Conservation (phyloP, 2,797 vertebrate genomes). For the Pteropus rufus region DNA sequence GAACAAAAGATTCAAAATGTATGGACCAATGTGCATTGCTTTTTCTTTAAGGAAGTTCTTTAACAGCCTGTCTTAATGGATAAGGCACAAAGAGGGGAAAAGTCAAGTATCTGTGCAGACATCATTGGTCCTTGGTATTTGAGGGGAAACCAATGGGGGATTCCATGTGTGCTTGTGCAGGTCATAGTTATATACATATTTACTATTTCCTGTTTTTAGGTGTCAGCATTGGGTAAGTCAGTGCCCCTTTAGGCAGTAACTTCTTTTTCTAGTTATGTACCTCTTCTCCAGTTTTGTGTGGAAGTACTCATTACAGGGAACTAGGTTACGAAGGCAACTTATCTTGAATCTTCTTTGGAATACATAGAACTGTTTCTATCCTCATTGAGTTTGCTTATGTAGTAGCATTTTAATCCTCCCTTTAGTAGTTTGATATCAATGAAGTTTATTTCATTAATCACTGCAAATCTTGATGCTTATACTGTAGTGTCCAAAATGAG, state of each 20-base stretch:
- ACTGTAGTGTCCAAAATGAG: background rate
- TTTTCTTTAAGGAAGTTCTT: background rate
- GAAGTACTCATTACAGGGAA: background rate
- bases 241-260: background rate
- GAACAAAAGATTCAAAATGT: background rate
- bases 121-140: background rate
- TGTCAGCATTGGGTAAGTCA: background rate
- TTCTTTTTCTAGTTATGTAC: background rate
- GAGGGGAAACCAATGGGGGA: background rate
- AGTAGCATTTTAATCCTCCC: background rate
- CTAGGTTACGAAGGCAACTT: background rate
- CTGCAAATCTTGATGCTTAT: background rate
- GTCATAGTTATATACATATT: background rate
- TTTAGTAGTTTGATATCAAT: background rate
- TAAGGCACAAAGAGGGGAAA: background rate
- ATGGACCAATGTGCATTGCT: background rate
- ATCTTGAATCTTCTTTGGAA: conserved; percentile 16
- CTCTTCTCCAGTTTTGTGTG: background rate
- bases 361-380: conserved; percentile 7
- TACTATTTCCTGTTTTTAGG: background rate
- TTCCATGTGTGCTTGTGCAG: background rate
- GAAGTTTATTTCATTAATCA: background rate
- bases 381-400: background rate
- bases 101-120: background rate
- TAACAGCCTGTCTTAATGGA: background rate